Conservation (phyloP, 2,888 invertebrate genomes). For the Sinelater perroti region DNA sequence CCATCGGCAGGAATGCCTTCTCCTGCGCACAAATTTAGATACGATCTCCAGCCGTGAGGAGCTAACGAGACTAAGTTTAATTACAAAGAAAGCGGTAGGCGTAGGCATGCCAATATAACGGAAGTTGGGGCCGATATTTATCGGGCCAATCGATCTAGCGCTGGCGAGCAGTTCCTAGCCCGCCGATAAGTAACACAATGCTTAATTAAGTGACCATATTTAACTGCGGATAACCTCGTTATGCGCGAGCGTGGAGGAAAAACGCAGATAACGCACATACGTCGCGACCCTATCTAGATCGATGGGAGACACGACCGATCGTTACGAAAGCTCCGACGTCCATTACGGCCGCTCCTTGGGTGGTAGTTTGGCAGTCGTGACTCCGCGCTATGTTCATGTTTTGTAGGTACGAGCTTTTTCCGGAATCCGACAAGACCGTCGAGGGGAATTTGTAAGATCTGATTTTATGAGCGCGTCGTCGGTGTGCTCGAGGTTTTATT, state of each 20-base stretch:
- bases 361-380: constrained; percentile 47
- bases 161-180: constrained; percentile 11
- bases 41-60: constrained; percentile 47
- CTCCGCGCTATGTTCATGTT: constrained; percentile 39
- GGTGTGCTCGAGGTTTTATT: too few species aligned
- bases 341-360: constrained; percentile 44
- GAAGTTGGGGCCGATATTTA: constrained; percentile 43
- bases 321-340: constrained; percentile 38
- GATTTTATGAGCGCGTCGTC: too few species aligned
- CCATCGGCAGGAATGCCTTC: too few species aligned
- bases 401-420: constrained; percentile 27
- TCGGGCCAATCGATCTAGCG: constrained; percentile 24
- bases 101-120: constrained; percentile 47
- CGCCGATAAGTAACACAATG: constrained; percentile 15
- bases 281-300: constrained; percentile 39
- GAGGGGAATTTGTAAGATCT: constrained; percentile 10
- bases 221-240: not conserved
- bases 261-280: constrained; percentile 22
- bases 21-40: constrained; percentile 41
- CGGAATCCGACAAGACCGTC: constrained; percentile 16
- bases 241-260: not conserved
- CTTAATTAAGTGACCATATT: constrained; percentile 22
- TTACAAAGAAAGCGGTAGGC: constrained; percentile 51
- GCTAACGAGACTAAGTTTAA: constrained; percentile 47
- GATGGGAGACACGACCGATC: constrained; percentile 40